Evolutionary conservation across 1,140 invertebrate species (phyloP), one percentile per base, ranked within the genome.

Genomic region (Ruditapes philippinarum): DNA sequence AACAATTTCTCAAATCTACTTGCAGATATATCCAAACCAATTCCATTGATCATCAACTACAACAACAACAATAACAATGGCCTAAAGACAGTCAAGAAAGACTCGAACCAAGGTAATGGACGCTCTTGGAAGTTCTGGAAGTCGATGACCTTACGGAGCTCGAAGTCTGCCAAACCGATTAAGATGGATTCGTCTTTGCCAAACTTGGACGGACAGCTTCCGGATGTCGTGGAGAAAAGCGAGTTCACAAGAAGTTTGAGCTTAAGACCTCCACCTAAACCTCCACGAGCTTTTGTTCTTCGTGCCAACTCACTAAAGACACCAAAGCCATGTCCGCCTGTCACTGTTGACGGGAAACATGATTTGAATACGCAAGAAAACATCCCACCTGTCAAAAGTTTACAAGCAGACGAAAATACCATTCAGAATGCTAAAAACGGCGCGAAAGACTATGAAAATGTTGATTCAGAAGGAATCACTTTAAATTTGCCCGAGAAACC

Each of bases 231-330:
- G 11, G 92, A 93, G 57, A 88, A 79, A 36, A 84, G 65, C 7
- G 83, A 86, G 14, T 79, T 92, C 17, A 73, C 86, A 40, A 68
- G 93, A 19, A 94, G 89, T 54, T 90, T 89, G 38, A 93, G 91
- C 78, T 79, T 92, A 65, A 93, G 92, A 85, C 93, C 94, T 4
- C 94, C 94, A 0, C 93, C 92, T 1, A 94, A 94, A 83, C 94
- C 94, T 25, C 94, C 94, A 0, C 57, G 94, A 22, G 74, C 93
- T 2, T 94, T 94, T 73, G 84, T 94, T 14, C 91, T 94, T 87
- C 90, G 93, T n/a, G 94, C 91, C n/a, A 91, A 90, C 17, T 92
- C 91, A 9, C 91, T 93, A n/a, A 92, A 91, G 74, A 92, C 91
- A n/a, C 90, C 88, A 1, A 78, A 90, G 17, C 74, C 22, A 36